These are phyloP conservation scores for Urocynchramus pylzowi DNA, from an alignment of 2,113 vertebrate species.

Conservation along the genomic window DNA sequence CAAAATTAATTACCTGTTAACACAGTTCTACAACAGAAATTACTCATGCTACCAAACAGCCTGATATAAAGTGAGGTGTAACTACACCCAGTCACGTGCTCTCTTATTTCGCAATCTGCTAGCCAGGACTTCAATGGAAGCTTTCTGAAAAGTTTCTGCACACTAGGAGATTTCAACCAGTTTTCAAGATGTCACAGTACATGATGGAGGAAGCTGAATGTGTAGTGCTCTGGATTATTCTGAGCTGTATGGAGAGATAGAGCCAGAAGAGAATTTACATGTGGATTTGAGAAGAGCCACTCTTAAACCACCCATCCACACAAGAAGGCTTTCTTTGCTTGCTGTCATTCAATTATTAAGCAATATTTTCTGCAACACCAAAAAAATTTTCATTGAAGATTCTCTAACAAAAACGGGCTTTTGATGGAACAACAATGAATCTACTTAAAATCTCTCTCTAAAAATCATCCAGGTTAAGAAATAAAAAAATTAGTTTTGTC, in stretches of 20 bases:
- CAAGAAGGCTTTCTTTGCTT: background rate
- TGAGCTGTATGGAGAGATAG: background rate
- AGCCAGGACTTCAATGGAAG: background rate
- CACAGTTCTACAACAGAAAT: background rate
- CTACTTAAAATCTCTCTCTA: background rate
- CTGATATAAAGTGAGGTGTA: background rate
- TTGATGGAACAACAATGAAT: background rate
- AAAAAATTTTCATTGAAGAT: background rate
- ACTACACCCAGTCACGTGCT: background rate
- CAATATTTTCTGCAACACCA: background rate
- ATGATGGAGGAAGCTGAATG: background rate
- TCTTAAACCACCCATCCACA: background rate
- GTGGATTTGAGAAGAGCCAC: background rate
- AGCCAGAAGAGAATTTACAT: background rate
- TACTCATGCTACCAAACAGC: background rate
- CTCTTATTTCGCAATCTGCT: background rate
- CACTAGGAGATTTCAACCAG: background rate
- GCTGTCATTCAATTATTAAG: background rate
- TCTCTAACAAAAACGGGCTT: background rate
- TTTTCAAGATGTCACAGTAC: background rate
- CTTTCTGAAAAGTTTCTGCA: background rate
- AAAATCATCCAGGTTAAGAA: background rate
- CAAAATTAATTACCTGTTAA: background rate
- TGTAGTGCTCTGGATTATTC: background rate
- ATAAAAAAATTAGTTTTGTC: background rate